Conservation (phyloP, 2,888 invertebrate genomes). For the Ectropis crepuscularia region DNA sequence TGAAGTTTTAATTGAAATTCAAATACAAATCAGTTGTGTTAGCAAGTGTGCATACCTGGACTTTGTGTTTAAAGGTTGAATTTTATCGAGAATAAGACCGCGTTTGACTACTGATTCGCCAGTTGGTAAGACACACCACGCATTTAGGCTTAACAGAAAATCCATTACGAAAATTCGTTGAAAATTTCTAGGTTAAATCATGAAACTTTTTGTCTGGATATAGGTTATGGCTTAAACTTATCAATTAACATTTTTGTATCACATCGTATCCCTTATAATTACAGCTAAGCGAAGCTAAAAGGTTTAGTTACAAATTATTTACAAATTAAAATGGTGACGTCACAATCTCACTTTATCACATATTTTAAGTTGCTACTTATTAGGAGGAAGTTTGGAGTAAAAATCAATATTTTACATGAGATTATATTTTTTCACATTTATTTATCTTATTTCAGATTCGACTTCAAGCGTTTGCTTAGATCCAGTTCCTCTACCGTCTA, state of each 20-base stretch:
- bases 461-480: too few relatives aligned
- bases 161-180: too few relatives aligned
- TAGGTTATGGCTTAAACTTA: slow-evolving; percentile 48
- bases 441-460: neutral
- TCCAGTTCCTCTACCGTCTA: too few relatives aligned
- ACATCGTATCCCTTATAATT: slow-evolving; percentile 56
- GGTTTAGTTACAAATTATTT: slow-evolving; percentile 30
- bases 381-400: slow-evolving; percentile 8
- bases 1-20: too few relatives aligned
- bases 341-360: slow-evolving; percentile 40
- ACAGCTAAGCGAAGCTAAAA: slow-evolving; percentile 44
- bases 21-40: too few relatives aligned
- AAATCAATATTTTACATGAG: slow-evolving; percentile 8
- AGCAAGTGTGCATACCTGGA: too few relatives aligned
- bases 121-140: too few relatives aligned
- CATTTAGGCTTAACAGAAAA: too few relatives aligned
- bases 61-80: too few relatives aligned
- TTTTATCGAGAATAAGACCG: too few relatives aligned
- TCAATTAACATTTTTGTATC: slow-evolving; percentile 50
- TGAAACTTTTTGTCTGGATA: slow-evolving; percentile 18
- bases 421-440: neutral
- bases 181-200: neutral
- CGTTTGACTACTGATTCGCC: too few relatives aligned
- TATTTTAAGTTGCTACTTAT: slow-evolving; percentile 19
- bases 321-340: slow-evolving; percentile 34